Evolutionary conservation across 2,113 vertebrate species (phyloP).

Genomic region (Siniperca knerii): DNA sequence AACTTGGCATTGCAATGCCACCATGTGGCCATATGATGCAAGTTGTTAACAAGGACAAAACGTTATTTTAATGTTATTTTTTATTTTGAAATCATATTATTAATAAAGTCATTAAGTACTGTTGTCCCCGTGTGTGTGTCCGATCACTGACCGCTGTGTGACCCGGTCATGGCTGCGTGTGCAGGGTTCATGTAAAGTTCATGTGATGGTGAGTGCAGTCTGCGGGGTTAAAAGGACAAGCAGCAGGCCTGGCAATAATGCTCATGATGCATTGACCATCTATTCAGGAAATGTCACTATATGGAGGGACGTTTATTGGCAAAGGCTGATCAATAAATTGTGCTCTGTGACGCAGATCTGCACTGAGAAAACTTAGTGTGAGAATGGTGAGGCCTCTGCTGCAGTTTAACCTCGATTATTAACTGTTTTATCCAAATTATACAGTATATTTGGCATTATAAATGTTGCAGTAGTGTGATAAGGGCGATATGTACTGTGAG

Average conservation of each 20-base stretch:
- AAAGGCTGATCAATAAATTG: conserved; percentile 59
- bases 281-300: conserved; percentile 40
- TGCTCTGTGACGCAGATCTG: neutral
- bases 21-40: conserved; percentile 87
- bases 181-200: conserved; percentile 64
- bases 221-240: conserved; percentile 76
- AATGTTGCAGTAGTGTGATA: neutral
- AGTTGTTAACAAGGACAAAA: conserved; percentile 83
- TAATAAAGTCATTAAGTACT: conserved; percentile 89
- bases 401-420: neutral
- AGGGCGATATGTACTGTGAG: neutral
- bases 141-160: conserved; percentile 59
- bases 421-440: neutral
- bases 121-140: conserved; percentile 60
- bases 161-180: conserved; percentile 38
- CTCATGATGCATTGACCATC: conserved; percentile 53
- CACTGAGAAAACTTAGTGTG: neutral
- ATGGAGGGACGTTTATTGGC: conserved; percentile 28
- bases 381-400: neutral
- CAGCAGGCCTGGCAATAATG: conserved; percentile 18
- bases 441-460: neutral
- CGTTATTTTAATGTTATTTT: conserved; percentile 86
- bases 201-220: conserved; percentile 50
- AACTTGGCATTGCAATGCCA: conserved; percentile 85
- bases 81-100: conserved; percentile 87